phyloP scores from a whole-genome alignment of 2,797 vertebrate genomes.

The Anguilla marmorata region DNA sequence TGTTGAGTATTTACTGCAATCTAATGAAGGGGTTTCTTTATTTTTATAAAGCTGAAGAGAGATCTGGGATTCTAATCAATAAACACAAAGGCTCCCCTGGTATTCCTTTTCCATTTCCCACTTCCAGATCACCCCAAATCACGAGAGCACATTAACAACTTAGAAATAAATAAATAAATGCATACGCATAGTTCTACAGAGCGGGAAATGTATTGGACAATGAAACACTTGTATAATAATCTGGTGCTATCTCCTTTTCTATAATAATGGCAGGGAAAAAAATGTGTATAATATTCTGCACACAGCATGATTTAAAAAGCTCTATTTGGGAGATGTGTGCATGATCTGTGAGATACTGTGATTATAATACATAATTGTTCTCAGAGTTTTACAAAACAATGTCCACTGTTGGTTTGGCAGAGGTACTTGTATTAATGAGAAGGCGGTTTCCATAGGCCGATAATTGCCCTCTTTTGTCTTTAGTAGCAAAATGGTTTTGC shows the following conservation, averaged over 20 bases:
- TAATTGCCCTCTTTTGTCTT: background rate
- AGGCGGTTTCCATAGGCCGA: background rate
- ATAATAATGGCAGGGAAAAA: background rate
- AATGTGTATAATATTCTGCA: background rate
- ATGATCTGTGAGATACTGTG: background rate
- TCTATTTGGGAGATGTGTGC: background rate
- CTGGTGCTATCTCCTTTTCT: background rate
- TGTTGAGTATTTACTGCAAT: slow-evolving; percentile 26
- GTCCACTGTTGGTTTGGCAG: background rate
- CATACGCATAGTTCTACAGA: background rate
- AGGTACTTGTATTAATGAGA: background rate
- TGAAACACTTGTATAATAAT: background rate
- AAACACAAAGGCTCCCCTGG: background rate
- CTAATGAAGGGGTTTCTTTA: slow-evolving; percentile 15
- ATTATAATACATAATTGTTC: background rate
- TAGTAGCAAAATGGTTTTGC: background rate
- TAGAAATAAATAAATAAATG: background rate
- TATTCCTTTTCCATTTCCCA: background rate
- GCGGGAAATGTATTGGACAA: background rate
- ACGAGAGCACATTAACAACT: background rate
- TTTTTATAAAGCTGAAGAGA: slow-evolving; percentile 9
- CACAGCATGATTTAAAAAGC: background rate
- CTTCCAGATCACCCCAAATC: slow-evolving; percentile 5
- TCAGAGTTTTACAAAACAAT: background rate
- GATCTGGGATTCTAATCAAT: slow-evolving; percentile 21